Conservation (phyloP, 2,888 invertebrate genomes). For the Limnephilus auricula region DNA sequence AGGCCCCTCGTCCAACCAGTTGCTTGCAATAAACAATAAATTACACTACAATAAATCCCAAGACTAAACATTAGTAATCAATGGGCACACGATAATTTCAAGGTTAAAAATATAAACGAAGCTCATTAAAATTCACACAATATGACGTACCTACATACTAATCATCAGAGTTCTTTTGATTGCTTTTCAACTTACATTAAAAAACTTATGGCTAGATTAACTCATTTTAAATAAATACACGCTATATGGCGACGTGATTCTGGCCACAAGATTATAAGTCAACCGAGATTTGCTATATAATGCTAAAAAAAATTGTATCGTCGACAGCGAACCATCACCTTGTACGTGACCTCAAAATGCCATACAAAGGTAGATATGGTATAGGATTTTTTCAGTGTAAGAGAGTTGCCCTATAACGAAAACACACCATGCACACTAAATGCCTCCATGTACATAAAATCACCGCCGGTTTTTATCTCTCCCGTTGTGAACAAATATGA, state of each 20-base stretch:
- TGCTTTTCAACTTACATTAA: constrained; percentile 18
- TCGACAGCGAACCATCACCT: not conserved
- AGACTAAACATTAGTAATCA: not conserved
- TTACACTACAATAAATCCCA: not conserved
- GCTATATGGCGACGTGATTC: constrained; percentile 30
- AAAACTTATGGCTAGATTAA: constrained; percentile 21
- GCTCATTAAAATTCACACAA: not conserved
- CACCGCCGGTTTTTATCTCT: no score
- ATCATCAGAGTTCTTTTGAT: constrained; percentile 17
- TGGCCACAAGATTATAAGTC: constrained; percentile 29
- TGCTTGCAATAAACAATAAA: not conserved
- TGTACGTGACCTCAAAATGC: not conserved
- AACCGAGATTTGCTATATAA: not conserved
- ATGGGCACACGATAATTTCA: not conserved
- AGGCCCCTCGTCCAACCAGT: not conserved
- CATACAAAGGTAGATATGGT: not conserved
- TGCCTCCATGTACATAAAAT: no score
- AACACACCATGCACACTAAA: no score
- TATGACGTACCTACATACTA: not conserved
- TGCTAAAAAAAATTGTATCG: not conserved
- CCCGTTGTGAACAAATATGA: no score
- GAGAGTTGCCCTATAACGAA: no score
- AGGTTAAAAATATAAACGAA: not conserved
- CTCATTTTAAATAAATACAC: constrained; percentile 22
- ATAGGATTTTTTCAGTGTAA: no score